Conservation (phyloP, 2,888 invertebrate species). For the Elmis aenea region DNA sequence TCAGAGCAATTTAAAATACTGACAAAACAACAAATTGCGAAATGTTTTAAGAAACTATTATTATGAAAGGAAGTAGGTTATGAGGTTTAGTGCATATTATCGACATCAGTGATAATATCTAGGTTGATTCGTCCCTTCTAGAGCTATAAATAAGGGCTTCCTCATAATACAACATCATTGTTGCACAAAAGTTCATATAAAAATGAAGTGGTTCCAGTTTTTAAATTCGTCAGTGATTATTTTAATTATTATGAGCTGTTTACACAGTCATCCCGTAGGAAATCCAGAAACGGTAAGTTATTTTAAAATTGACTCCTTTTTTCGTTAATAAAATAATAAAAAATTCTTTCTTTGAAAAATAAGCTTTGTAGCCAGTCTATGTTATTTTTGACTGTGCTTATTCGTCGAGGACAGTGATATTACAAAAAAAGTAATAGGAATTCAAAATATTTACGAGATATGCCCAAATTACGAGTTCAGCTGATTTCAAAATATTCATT, state of each 20-base stretch:
- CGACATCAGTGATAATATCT: conserved; percentile 11
- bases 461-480: too few species aligned
- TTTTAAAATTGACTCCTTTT: too few species aligned
- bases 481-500: too few species aligned
- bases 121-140: conserved; percentile 20
- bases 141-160: conserved; percentile 21
- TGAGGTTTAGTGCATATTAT: conserved; percentile 15
- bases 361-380: too few species aligned
- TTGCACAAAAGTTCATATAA: conserved; percentile 3
- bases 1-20: too few species aligned
- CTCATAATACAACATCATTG: conserved; percentile 12
- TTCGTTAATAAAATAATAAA: too few species aligned
- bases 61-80: conserved; percentile 22
- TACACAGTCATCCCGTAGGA: conserved; percentile 20
- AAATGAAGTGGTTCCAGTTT: conserved; percentile 15
- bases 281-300: conserved; percentile 27
- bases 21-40: too few species aligned
- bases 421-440: too few species aligned
- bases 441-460: too few species aligned
- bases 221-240: conserved; percentile 12
- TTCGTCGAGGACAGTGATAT: too few species aligned
- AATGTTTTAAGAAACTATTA: too few species aligned
- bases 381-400: conserved; percentile 3
- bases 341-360: too few species aligned
- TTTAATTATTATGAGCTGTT: conserved; percentile 6